These are phyloP conservation scores for Ophthalmolycus amberensis DNA, from an alignment of 2,113 vertebrate genomes.

Conservation along the genomic window DNA sequence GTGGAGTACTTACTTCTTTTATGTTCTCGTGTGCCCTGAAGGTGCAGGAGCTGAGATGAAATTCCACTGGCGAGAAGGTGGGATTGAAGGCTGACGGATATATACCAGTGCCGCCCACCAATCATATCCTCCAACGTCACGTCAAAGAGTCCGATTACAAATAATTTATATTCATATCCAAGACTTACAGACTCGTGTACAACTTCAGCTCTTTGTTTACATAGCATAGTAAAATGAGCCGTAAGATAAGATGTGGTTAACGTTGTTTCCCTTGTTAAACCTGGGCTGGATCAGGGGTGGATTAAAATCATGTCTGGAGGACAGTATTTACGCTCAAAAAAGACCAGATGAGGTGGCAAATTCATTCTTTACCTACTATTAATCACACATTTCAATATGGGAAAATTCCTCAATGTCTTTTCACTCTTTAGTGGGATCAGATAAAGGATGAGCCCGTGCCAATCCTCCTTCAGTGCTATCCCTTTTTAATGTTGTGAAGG, in stretches of 20 bases:
- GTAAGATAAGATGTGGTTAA: not conserved
- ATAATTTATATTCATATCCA: constrained; percentile 43
- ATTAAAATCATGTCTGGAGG: not conserved
- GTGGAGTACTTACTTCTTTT: constrained; percentile 85
- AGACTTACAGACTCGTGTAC: not conserved
- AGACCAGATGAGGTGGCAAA: not conserved
- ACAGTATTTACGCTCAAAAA: not conserved
- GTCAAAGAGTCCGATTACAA: constrained; percentile 77
- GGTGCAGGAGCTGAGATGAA: constrained; percentile 90
- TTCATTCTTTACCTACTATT: not conserved
- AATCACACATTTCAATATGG: not conserved
- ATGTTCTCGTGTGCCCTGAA: constrained; percentile 86
- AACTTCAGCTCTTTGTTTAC: constrained; percentile 8
- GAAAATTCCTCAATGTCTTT: not conserved
- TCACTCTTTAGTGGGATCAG: not conserved
- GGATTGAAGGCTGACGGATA: constrained; percentile 78
- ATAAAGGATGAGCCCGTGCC: not conserved
- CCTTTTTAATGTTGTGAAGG: not conserved
- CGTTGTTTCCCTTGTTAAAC: not conserved
- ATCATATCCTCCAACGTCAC: constrained; percentile 84
- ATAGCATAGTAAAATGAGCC: not conserved
- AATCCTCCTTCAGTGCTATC: not conserved
- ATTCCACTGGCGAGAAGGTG: constrained; percentile 89
- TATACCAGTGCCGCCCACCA: constrained; percentile 88
- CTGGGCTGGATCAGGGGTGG: not conserved